Evolutionary conservation across 2,888 invertebrate species (phyloP), one percentile per base, ranked within the genome.

Genomic region (Parnassius glacialis): DNA sequence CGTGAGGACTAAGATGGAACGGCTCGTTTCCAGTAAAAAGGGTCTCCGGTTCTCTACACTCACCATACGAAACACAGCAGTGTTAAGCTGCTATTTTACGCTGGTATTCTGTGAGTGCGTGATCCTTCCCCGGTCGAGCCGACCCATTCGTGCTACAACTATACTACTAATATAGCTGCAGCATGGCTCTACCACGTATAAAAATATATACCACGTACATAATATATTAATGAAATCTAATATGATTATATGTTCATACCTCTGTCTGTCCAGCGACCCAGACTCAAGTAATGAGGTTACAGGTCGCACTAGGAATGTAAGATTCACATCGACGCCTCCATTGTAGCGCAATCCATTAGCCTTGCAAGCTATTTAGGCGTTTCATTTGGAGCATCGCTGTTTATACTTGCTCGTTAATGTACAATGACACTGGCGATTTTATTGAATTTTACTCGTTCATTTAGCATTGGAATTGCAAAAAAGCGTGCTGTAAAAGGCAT

Each of bases 281-380:
- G 70, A 68, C 62, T 43, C 48, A 61, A 55, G 66, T 76, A 76
- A 76, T 74, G 74, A 73, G 77, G 77, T 73, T 72, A 74, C 72
- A 70, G 78, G 77, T 78, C 78, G 68, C 73, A 67, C 68, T 73
- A 74, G 80, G 88, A 85, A 90, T 88, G 85, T 76, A 73, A 75
- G 75, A 77, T 74, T 76, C 80, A 83, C 82, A 85, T 85, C 85
- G 85, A 83, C 83, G 81, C 80, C 79, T 79, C 78, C 80, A 78
- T 78, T 79, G 74, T 62, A 59, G 42, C 78, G 81, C 79, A 75
- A 79, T 78, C 80, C 79, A 84, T 85, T 85, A 87, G 82, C 86
- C 87, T 88, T 85, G 90, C 80, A 74, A 71, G 84, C 84, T 83
- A 81, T 85, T 87, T 84, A 87, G 80, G 76, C 74, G 75, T 75